Conservation (phyloP, 2,113 vertebrate species). For the Struthio camelus region DNA sequence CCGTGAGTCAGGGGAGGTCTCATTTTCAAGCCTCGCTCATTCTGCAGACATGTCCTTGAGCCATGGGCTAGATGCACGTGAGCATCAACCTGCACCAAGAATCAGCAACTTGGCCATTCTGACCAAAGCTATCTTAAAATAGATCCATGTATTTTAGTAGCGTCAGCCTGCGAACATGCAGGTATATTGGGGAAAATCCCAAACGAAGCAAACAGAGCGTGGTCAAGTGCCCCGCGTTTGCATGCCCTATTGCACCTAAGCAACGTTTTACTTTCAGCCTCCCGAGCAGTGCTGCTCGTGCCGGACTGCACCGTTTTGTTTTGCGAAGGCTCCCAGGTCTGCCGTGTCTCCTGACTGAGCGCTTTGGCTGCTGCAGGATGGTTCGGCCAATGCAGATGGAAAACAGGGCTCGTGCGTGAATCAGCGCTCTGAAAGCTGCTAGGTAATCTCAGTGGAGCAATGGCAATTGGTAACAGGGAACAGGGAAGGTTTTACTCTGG, state of each 20-base stretch:
- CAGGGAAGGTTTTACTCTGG: neutral
- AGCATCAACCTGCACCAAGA: neutral
- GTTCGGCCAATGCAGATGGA: neutral
- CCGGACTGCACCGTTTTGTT: neutral
- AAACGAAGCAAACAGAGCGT: neutral
- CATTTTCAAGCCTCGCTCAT: neutral
- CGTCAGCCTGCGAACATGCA: neutral
- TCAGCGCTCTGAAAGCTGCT: neutral
- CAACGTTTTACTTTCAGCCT: neutral
- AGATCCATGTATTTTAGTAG: neutral
- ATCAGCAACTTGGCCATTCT: neutral
- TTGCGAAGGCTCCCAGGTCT: neutral
- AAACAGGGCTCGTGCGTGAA: neutral
- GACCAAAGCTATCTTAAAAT: neutral
- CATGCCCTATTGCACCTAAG: accelerated
- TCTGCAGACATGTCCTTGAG: neutral
- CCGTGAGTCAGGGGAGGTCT: neutral
- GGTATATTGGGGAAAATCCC: neutral
- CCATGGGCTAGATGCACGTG: neutral
- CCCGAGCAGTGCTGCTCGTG: neutral
- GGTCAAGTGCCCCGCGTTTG: accelerated
- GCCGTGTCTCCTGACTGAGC: neutral
- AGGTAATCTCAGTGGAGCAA: neutral
- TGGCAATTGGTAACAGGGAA: neutral
- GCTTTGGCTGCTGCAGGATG: neutral